Evolutionary conservation across 2,888 invertebrate species (phyloP), one percentile per base, ranked within the genome.

Genomic region (Zhuqinia jingwanae): DNA sequence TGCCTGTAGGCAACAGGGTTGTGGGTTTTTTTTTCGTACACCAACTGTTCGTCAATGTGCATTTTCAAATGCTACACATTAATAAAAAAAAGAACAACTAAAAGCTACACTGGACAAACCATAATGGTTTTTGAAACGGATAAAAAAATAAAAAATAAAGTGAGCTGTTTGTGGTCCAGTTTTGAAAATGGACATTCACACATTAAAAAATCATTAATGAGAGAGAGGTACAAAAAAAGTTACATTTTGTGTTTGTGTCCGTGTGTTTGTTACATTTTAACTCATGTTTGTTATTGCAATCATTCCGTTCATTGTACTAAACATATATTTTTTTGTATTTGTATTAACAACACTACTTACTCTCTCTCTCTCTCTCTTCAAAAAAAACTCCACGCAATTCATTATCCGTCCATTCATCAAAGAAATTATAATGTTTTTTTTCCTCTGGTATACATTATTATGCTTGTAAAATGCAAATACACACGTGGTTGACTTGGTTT

Each of bases 161-260:
- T 73, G 50, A 73, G 50, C 50, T 73, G 30, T 53, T 75, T 75
- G 70, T 45, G 70, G 84, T 78, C 84, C 84, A 85, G 78, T 85
- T 82, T 85, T 45, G 8, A 70, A 53, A 78, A 70, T 78, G 84
- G 78, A 78, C 78, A 85, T 85, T 85, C 78, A 85, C 84, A 85
- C 84, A 85, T 85, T 83, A 83, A 80, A n/a, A 17, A 58, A 56
- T 17, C 63, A 58, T 75, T 77, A 70, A 77, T 65, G 60, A 73
- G 25, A 47, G 47, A 47, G 47, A 47, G 47, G 47, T 3, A 68
- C 17, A 42, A 36, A 22, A 27, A 36, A 42, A n/a, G n/a, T n/a
- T n/a, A n/a, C n/a, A n/a, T n/a, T n/a, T n/a, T n/a, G n/a, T n/a
- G n/a, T n/a, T n/a, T n/a, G n/a, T n/a, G n/a, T n/a, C n/a, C n/a